Evolutionary conservation across 2,113 vertebrate genomes (phyloP).

Genomic region (Phasianus colchicus): DNA sequence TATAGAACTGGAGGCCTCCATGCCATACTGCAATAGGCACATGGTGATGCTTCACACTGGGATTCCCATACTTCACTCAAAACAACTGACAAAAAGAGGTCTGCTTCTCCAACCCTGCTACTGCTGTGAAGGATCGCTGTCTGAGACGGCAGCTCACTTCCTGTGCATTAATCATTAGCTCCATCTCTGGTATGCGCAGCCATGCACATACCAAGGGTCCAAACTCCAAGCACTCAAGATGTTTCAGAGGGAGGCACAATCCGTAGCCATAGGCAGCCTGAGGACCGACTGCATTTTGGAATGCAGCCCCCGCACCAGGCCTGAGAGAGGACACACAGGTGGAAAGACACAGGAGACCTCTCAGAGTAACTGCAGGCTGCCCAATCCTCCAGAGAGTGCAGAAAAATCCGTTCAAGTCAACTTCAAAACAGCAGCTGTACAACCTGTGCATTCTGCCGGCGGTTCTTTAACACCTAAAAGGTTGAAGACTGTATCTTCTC

Average conservation of each 20-base stretch:
- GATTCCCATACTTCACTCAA: fast-evolving
- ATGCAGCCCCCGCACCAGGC: fast-evolving
- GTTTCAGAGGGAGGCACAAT: not conserved
- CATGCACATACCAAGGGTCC: not conserved
- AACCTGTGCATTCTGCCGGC: not conserved
- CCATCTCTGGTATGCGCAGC: not conserved
- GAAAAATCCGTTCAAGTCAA: not conserved
- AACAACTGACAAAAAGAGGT: not conserved
- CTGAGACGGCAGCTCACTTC: not conserved
- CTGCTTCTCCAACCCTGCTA: not conserved
- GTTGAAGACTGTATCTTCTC: not conserved
- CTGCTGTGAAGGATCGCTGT: too few species aligned
- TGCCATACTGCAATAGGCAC: fast-evolving
- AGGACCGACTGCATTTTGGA: fast-evolving
- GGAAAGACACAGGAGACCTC: fast-evolving
- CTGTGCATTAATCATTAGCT: not conserved
- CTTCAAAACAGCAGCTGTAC: not conserved
- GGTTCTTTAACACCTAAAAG: not conserved
- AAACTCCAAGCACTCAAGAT: not conserved
- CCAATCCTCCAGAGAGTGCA: fast-evolving
- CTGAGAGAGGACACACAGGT: fast-evolving
- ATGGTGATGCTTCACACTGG: not conserved
- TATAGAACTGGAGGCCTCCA: not conserved
- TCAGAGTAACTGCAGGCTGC: fast-evolving
- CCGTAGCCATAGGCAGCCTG: not conserved